Evolutionary conservation across 2,888 invertebrate species (phyloP).

Genomic region (Volucella inflata): DNA sequence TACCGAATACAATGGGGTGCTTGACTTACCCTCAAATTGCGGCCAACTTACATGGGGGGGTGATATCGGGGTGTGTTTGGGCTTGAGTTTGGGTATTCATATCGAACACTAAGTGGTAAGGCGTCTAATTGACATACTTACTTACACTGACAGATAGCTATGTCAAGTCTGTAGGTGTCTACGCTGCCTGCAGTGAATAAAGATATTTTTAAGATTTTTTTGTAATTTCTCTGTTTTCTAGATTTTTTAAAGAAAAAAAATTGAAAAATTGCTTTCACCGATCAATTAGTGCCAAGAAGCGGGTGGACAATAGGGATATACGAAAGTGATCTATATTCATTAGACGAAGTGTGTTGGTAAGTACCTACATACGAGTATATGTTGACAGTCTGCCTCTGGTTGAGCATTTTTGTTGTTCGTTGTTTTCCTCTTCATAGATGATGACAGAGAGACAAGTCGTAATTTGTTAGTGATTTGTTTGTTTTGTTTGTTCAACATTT

Average conservation of each 20-base stretch:
- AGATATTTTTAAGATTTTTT: constrained; percentile 32
- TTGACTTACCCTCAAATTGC: constrained; percentile 61
- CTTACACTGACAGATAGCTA: too few species aligned
- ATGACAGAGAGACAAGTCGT: background rate
- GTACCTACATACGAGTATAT: background rate
- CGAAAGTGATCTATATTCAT: constrained; percentile 26
- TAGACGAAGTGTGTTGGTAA: constrained; percentile 8
- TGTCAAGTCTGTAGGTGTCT: background rate
- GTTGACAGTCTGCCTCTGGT: constrained; percentile 25
- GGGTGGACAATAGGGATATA: constrained; percentile 1
- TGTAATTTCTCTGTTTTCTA: background rate
- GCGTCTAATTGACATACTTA: constrained; percentile 47
- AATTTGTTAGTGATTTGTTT: background rate
- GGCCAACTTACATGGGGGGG: constrained; percentile 35
- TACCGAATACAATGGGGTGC: constrained; percentile 5
- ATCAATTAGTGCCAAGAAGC: constrained; percentile 30
- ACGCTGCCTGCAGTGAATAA: too few species aligned
- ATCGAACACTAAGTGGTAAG: background rate
- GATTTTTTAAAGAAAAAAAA: background rate
- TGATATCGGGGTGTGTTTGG: constrained; percentile 34
- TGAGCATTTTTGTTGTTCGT: constrained; percentile 1
- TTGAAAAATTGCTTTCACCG: constrained; percentile 17
- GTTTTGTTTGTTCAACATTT: constrained; percentile 3
- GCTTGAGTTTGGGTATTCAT: background rate
- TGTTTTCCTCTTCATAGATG: background rate